phyloP scores from a whole-genome alignment of 2,888 invertebrate genomes.

The Tenthredo distinguenda region DNA sequence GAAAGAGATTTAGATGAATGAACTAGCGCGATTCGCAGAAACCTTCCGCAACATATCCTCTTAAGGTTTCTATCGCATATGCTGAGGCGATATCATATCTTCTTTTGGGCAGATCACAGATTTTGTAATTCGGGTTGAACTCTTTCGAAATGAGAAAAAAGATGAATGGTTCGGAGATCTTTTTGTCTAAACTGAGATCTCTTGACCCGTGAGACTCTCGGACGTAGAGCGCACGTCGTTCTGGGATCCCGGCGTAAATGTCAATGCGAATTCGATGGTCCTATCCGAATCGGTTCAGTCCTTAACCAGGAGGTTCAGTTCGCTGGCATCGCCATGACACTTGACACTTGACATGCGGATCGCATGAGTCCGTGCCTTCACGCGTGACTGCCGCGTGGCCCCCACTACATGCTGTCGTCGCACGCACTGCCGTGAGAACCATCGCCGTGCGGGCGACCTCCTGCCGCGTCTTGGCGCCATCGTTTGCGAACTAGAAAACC shows the following conservation, averaged over 20 bases:
- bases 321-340: conserved; percentile 58
- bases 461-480: conserved; percentile 49
- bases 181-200: neutral
- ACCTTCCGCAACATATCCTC: too few species aligned
- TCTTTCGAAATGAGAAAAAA: neutral
- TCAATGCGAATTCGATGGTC: neutral
- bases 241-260: neutral
- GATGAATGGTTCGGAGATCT: neutral
- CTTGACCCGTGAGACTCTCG: neutral
- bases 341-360: conserved; percentile 68
- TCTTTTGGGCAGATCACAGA: neutral
- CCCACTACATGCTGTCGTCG: conserved; percentile 53
- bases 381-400: conserved; percentile 63
- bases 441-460: conserved; percentile 61
- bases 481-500: conserved; percentile 48
- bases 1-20: neutral
- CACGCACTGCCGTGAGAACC: conserved; percentile 67
- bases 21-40: neutral
- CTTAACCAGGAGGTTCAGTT: neutral
- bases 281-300: conserved; percentile 2
- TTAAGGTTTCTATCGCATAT: neutral
- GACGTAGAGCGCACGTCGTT: neutral
- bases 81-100: neutral
- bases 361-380: conserved; percentile 65
- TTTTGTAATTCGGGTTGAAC: neutral